phyloP scores from a whole-genome alignment of 1,140 invertebrate genomes.

The Mesaphorura yosii region DNA sequence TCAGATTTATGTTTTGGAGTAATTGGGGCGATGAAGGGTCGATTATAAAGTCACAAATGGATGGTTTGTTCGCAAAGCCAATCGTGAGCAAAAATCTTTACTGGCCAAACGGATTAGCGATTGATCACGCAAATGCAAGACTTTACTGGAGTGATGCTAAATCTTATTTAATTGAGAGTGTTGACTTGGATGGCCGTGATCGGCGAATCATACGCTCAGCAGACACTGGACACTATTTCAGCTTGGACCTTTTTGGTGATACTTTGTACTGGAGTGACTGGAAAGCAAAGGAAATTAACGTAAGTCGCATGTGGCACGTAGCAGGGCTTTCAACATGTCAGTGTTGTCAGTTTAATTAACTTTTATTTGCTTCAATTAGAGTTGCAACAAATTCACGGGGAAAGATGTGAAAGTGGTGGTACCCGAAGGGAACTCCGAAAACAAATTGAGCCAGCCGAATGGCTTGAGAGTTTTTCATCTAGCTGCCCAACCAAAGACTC shows the following conservation, averaged over 20 bases:
- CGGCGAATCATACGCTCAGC: slow-evolving; percentile 37
- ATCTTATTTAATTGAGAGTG: slow-evolving; percentile 65
- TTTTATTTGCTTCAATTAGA: slow-evolving; percentile 4
- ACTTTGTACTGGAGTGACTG: slow-evolving; percentile 77
- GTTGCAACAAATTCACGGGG: slow-evolving; percentile 37
- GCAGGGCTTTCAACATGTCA: too few species aligned
- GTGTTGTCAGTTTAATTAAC: not conserved
- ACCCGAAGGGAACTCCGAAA: slow-evolving; percentile 32
- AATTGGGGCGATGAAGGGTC: slow-evolving; percentile 62
- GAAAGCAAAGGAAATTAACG: slow-evolving; percentile 36
- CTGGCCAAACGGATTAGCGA: slow-evolving; percentile 42
- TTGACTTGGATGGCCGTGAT: slow-evolving; percentile 63
- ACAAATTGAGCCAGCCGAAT: too few species aligned
- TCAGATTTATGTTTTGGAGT: slow-evolving; percentile 70
- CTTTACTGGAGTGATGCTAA: slow-evolving; percentile 82
- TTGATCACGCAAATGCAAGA: slow-evolving; percentile 40
- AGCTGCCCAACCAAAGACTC: slow-evolving; percentile 19
- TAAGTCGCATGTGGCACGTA: not conserved
- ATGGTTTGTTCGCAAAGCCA: slow-evolving; percentile 53
- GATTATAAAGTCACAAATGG: slow-evolving; percentile 71
- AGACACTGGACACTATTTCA: slow-evolving; percentile 53
- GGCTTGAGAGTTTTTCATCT: slow-evolving; percentile 40
- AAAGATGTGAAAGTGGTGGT: slow-evolving; percentile 33
- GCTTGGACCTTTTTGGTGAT: slow-evolving; percentile 75
- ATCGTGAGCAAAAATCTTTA: slow-evolving; percentile 60